These are phyloP conservation scores for Alviniconcha strummeri DNA, from an alignment of 2,888 invertebrate species.

Conservation along the genomic window DNA sequence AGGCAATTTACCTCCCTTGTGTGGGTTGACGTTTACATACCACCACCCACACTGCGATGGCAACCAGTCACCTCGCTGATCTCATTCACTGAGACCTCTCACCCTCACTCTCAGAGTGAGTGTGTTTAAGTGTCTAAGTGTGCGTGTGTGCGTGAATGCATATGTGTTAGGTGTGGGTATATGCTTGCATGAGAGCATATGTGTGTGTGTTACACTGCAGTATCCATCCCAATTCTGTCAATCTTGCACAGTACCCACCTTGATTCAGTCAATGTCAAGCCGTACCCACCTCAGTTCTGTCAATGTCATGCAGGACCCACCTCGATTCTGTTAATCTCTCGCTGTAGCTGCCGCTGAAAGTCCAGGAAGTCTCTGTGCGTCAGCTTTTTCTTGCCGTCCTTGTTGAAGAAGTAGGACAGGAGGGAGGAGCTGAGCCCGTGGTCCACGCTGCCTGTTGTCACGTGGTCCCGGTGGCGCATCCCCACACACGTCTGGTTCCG, in stretches of 20 bases:
- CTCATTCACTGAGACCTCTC: too few species aligned
- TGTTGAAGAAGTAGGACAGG: constrained; percentile 95
- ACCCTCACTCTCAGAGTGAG: too few species aligned
- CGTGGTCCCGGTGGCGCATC: constrained; percentile 94
- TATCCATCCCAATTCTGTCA: too few species aligned
- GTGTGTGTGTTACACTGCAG: too few species aligned
- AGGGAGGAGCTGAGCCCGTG: constrained; percentile 85
- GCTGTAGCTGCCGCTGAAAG: constrained; percentile 91
- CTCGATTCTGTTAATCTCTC: constrained; percentile 95
- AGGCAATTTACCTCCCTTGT: too few species aligned
- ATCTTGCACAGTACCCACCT: too few species aligned
- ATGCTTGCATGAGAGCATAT: neutral
- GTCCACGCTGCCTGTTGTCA: constrained; percentile 94
- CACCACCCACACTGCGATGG: too few species aligned
- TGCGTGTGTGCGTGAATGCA: neutral
- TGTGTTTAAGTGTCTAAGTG: too few species aligned
- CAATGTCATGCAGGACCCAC: constrained; percentile 68
- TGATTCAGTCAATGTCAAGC: too few species aligned
- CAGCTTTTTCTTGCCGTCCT: constrained; percentile 89
- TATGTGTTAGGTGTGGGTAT: neutral
- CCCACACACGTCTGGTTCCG: constrained; percentile 97
- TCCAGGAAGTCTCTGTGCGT: constrained; percentile 97
- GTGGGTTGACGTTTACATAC: too few species aligned
- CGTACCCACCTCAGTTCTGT: too few species aligned
- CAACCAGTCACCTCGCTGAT: too few species aligned